Evolutionary conservation across 2,888 invertebrate species (phyloP).

Genomic region (Eutolmus rufibarbis): DNA sequence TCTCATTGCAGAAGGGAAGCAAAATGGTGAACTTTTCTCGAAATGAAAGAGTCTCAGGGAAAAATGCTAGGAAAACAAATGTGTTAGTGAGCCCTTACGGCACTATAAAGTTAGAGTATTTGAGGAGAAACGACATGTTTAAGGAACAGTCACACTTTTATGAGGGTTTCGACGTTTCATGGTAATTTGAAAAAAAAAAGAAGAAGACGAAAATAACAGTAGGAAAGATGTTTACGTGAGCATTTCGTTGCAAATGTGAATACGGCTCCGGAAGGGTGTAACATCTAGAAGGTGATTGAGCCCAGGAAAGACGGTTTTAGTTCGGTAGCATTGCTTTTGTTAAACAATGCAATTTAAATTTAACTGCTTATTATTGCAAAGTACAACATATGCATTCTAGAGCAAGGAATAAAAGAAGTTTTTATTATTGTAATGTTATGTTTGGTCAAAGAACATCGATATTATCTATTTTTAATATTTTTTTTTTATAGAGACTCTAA

Average conservation of each 20-base stretch:
- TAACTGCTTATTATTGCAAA: neutral
- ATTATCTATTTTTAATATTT: no score
- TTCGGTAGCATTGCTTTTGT: neutral
- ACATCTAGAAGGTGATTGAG: neutral
- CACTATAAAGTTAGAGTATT: neutral
- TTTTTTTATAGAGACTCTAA: no score
- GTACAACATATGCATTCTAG: neutral
- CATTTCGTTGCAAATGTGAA: neutral
- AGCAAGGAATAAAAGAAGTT: neutral
- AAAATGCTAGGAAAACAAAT: neutral
- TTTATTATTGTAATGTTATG: neutral
- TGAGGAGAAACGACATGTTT: neutral
- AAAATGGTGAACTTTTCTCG: slow-evolving; percentile 19
- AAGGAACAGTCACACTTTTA: slow-evolving; percentile 26
- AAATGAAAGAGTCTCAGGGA: neutral
- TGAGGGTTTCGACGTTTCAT: slow-evolving; percentile 5
- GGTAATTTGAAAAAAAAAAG: slow-evolving; percentile 15
- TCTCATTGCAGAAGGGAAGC: neutral
- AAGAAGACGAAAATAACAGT: neutral
- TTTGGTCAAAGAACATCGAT: neutral
- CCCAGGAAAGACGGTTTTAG: neutral
- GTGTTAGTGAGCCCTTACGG: neutral
- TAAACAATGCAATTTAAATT: neutral
- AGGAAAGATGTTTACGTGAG: slow-evolving; percentile 19
- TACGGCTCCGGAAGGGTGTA: neutral